phyloP scores from a whole-genome alignment of 2,797 vertebrate species.

The Euphonia xanthogaster region DNA sequence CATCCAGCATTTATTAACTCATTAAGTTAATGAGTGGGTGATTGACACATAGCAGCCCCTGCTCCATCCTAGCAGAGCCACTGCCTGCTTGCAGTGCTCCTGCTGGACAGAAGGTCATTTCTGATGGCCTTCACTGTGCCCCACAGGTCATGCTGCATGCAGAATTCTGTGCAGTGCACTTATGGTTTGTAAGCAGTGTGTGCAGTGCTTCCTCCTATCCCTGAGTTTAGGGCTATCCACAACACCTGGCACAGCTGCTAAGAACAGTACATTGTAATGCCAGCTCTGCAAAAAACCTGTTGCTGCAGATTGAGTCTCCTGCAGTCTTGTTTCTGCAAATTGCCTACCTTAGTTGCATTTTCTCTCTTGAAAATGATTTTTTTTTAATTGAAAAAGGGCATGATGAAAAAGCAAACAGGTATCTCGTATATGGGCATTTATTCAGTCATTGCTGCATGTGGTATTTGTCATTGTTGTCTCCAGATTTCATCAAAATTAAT shows the following conservation, averaged over 20 bases:
- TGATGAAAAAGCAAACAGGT: not conserved
- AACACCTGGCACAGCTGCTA: not conserved
- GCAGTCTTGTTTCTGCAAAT: not conserved
- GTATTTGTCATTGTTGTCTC: not conserved
- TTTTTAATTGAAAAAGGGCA: not conserved
- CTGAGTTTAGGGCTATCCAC: not conserved
- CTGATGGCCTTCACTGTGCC: not conserved
- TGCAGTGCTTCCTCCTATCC: not conserved
- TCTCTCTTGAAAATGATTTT: not conserved
- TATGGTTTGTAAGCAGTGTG: not conserved
- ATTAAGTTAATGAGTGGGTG: not conserved
- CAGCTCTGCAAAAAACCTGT: not conserved
- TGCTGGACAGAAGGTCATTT: not conserved
- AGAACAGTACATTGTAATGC: not conserved
- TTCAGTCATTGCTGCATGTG: not conserved
- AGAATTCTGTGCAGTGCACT: not conserved
- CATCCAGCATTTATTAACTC: not conserved
- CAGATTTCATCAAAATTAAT: not conserved
- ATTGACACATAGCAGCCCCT: not conserved
- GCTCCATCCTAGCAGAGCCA: not conserved
- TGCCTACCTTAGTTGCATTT: not conserved
- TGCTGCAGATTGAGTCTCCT: not conserved
- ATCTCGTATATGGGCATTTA: not conserved
- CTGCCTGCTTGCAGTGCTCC: not conserved
- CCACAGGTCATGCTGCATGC: not conserved